Conservation (phyloP, 1,140 invertebrate genomes). For the Odontomachus brunneus region DNA sequence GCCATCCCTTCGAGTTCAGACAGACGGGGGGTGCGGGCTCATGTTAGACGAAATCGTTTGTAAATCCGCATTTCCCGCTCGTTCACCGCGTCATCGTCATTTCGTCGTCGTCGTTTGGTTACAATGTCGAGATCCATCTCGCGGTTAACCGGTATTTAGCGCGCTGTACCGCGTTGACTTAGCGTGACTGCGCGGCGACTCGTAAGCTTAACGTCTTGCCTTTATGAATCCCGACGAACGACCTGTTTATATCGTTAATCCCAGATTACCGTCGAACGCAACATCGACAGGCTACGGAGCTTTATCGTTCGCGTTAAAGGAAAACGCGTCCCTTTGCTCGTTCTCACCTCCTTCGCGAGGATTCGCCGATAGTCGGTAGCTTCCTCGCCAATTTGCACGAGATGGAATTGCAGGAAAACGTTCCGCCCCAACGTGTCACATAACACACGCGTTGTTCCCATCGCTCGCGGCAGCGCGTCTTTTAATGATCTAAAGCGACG, state of each 20-base stretch:
- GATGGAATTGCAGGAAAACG: no score
- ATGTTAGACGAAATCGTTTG: conserved; percentile 7
- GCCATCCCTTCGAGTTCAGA: background rate
- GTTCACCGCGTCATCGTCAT: background rate
- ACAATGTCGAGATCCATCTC: conserved; percentile 28
- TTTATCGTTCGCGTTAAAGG: no score
- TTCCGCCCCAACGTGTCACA: no score
- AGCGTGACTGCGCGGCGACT: conserved; percentile 14
- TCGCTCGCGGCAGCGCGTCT: no score
- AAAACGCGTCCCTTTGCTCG: no score
- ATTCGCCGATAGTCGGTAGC: no score
- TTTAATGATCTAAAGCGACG: no score
- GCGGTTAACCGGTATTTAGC: conserved; percentile 43
- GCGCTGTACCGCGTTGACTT: background rate
- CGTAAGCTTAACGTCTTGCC: conserved; percentile 1
- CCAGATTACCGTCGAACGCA: background rate
- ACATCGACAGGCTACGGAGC: no score
- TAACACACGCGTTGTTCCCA: no score
- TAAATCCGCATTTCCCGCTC: conserved; percentile 13
- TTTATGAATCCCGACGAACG: conserved; percentile 21
- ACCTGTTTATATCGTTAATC: conserved; percentile 44
- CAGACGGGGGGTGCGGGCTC: background rate
- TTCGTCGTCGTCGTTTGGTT: background rate
- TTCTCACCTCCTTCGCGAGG: no score
- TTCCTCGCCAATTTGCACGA: no score